Base-by-base conservation (phyloP, 2,113 vertebrate species). In the Alces alces region DNA sequence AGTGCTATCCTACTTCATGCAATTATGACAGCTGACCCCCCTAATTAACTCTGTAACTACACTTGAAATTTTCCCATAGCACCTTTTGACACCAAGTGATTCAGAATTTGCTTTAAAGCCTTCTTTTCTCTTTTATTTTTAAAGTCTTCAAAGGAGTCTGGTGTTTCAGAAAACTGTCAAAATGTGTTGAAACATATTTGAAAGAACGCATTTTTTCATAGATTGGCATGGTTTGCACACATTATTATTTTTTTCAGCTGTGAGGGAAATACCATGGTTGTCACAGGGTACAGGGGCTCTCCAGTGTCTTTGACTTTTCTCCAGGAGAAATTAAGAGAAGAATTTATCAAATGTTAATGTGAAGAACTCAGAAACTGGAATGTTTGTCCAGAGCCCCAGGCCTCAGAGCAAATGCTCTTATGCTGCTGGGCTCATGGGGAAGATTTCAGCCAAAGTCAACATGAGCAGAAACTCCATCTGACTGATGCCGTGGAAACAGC, bases 401-500 rank as follows among this genome's bases (percentile, higher is more conserved):
- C 98, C 99, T 98, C 98, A 98, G 98, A 99, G 98, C 98, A 99
- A 99, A 98, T 89, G 98, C 96, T 98, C 96, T 99, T 98, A 98
- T 98, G 98, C 99, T 99, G 98, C 99, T 98, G 98, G 99, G 97
- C 99, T 99, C 98, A 98, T 98, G 98, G 98, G 93, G 98, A 99
- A 99, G 98, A 91, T 92, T 95, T 91, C 91, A 99, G 99, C 99
- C 99, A 99, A 99, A 99, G 99, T 98, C 99, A 99, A 99, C 99
- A 99, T 83, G 98, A 98, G 98, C 98, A 99, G 99, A 98, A 99
- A 99, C 99, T 99, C 99, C 99, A 99, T 99, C 98, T 99, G 99
- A 99, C 99, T 99, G 99, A 99, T 99, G 99, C 98, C 99, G 99
- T 99, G 98, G 98, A 98, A 99, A 99, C 99, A 99, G 99, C 99